Base-by-base conservation (phyloP, 2,888 invertebrate genomes). In the Tiliacea aurago region DNA sequence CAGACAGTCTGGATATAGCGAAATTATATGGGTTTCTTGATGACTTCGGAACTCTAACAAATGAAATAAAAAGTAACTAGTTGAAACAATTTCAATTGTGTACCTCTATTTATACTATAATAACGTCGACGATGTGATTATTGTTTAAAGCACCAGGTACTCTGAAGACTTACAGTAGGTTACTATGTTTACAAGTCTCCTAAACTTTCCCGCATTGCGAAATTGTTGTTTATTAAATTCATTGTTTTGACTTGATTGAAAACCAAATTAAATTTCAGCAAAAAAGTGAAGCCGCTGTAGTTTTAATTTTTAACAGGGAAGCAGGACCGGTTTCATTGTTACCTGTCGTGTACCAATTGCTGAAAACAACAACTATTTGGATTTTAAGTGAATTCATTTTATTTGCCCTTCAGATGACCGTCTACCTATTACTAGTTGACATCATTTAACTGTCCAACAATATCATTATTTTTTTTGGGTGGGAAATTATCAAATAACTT, bases 231-330 rank as follows among this genome's bases (percentile, higher is more conserved):
- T 51, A 72, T 66, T 56, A 79, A 78, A 53, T 47, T 47, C 15
- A 3, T 23, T 33, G 20, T 67, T 66, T 18, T 15, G 37, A 73
- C 66, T 58, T 79, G 43, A 64, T 67, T 64, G 58, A 45, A 79
- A 67, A 58, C 18, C 23, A 53, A 78, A 73, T 58, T 73, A 37
- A 79, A 58, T 79, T 59, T 73, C 13, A n/a, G 18, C 13, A 53
- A 63, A 71, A 62, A 55, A 68, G 47, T 68, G 53, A 68, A 74
- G 37, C 74, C 49, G n/a, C 7, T 2, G 18, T 33, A 51, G 53
- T 68, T 51, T 49, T 59, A 64, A 63, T 2, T 37, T 37, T 6
- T 62, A 58, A 28, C 47, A 37, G 9, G 18, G 2, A 13, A 18
- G 20, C 33, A 37, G 59, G 59, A 15, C 13, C 10, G 62, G 47